Evolutionary conservation across 2,888 invertebrate genomes (phyloP), one percentile per base, ranked within the genome.

Genomic region (Hymenopus coronatus): DNA sequence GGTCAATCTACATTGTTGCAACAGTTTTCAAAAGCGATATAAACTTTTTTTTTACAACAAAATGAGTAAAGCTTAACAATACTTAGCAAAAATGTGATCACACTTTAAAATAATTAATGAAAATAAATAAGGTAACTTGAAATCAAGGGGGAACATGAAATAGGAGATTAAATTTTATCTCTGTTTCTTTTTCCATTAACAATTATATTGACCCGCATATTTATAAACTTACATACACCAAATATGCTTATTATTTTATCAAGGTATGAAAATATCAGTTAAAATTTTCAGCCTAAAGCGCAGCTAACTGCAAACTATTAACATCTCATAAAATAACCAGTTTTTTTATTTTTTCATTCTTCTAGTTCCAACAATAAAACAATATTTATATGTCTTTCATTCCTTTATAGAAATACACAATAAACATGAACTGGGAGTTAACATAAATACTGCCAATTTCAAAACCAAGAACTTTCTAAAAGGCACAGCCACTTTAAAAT

Each of bases 261-360:
- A 28, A 84, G 28, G 84, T 84, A 84, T 84, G 84, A 84, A 84
- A 84, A 84, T 84, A 84, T 84, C 20, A 33, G 30, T 84, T 28
- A 28, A 84, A 83, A 30, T 4, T 84, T 84, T 30, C 84, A 84
- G 84, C 28, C 84, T 30, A 30, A 84, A 84, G 30, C 54, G 20
- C 54, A 6, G 54, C 54, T 70, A 70, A 70, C 15, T 70, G 54
- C 54, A 70, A 70, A 70, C 54, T 70, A 70, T 70, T 70, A 70
- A 70, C 54, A 70, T 70, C 4, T 70, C 54, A 15, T 20, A 20
- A 70, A 15, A 70, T 70, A 70, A 70, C 54, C 54, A 54, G 3
- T 20, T 20, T 20, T 70, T 70, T 46, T 7, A 12, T 46, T 46
- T 40, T 15, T 70, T 40, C 40, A 40, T 40, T 40, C 40, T 20